Evolutionary conservation across 2,888 invertebrate genomes (phyloP).

Genomic region (Microctonus aethiopoides): DNA sequence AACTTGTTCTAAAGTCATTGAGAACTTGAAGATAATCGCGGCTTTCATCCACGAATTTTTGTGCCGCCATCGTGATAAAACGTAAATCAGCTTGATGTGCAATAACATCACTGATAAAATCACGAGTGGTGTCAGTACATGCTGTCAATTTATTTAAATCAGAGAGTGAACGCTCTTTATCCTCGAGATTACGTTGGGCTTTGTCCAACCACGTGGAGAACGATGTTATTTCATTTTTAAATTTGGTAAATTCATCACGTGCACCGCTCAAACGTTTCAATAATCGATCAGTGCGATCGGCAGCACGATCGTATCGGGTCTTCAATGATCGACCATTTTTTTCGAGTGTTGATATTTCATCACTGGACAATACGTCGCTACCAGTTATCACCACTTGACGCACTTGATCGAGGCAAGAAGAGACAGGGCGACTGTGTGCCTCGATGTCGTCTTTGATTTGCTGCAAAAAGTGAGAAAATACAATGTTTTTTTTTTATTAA

Average conservation of each 20-base stretch:
- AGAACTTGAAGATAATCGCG: constrained; percentile 87
- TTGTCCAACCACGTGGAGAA: constrained; percentile 88
- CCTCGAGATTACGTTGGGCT: constrained; percentile 83
- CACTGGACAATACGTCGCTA: constrained; percentile 90
- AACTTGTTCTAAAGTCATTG: constrained; percentile 87
- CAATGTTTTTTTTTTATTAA: neutral
- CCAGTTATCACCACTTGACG: constrained; percentile 90
- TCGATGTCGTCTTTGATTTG: constrained; percentile 91
- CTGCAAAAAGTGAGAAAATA: constrained; percentile 68
- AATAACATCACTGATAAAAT: constrained; percentile 92
- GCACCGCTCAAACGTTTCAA: constrained; percentile 81
- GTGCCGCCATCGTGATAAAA: constrained; percentile 95
- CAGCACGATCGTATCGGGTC: constrained; percentile 83
- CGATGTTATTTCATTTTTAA: constrained; percentile 81
- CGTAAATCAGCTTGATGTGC: constrained; percentile 95
- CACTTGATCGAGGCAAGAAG: constrained; percentile 88
- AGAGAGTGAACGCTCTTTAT: constrained; percentile 85
- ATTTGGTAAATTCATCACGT: constrained; percentile 88
- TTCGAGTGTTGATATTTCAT: constrained; percentile 89
- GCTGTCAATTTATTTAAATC: constrained; percentile 78
- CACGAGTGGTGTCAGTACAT: constrained; percentile 84
- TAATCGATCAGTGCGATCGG: constrained; percentile 83
- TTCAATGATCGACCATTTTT: constrained; percentile 87
- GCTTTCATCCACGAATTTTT: constrained; percentile 95
- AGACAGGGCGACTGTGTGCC: constrained; percentile 84